Conservation (phyloP, 2,113 vertebrate genomes). For the Petrocephalus zakoni region DNA sequence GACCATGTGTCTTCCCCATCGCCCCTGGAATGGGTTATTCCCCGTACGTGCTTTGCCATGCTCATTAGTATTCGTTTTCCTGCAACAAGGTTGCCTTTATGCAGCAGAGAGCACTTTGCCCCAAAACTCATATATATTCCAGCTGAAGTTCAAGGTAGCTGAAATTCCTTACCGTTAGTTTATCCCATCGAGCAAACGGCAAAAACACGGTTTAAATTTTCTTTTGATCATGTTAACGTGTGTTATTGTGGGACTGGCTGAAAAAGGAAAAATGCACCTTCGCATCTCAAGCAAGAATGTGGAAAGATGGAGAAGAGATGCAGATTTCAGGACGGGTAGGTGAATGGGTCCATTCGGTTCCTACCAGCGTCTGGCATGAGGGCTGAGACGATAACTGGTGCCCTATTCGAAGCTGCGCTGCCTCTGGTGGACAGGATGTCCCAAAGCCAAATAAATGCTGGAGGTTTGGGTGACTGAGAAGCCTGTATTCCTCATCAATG, state of each 20-base stretch:
- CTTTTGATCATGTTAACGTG: neutral
- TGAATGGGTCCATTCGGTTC: constrained; percentile 9
- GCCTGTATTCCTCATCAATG: constrained; percentile 33
- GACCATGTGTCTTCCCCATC: constrained; percentile 1
- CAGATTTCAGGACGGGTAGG: neutral
- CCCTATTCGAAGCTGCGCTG: neutral
- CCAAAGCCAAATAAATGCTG: constrained; percentile 21
- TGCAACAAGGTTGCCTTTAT: constrained; percentile 23
- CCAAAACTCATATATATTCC: constrained; percentile 18
- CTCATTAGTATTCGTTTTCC: constrained; percentile 15
- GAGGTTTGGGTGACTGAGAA: constrained; percentile 14
- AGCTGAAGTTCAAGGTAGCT: neutral
- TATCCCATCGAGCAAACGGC: constrained; percentile 1
- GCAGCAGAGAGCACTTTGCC: neutral
- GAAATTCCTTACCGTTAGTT: neutral
- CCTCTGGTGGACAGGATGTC: neutral
- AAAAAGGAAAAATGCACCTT: neutral
- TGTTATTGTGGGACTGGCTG: neutral
- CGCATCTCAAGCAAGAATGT: neutral
- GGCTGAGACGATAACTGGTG: constrained; percentile 2
- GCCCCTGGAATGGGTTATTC: neutral
- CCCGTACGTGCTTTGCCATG: neutral
- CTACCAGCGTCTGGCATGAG: neutral
- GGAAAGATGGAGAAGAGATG: neutral
- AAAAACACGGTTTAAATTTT: neutral